Base-by-base conservation (phyloP, 2,888 invertebrate species). In the Schizaphis graminum region DNA sequence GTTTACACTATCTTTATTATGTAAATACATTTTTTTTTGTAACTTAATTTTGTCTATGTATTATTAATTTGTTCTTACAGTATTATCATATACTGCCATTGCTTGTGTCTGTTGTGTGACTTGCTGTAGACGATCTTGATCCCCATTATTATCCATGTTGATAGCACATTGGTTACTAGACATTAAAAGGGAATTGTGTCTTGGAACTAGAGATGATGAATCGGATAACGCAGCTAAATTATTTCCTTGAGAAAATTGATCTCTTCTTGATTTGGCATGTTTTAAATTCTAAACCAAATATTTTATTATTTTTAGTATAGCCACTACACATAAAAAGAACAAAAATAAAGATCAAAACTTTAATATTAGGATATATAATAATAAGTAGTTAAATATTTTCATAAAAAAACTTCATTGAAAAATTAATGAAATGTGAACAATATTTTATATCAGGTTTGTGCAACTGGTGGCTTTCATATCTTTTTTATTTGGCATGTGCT, bases 181-280 rank as follows among this genome's bases (percentile, higher is more conserved):
- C 85, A 96, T 95, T 93, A 96, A 95, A 44, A 96, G 95, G 96
- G 97, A 95, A 61, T 94, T 86, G 3, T 94, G 90, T 87, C 94
- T 94, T 49, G 94, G 90, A 11, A 91, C 86, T 91, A 94, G 44
- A 26, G 94, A 53, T 44, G 94, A 94, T 26, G 94, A 86, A n/a
- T 94, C 91, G 26, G 94, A 91, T 87, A 94, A 87, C 67, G 91
- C 67, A 61, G 90, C 90, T 44, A 94, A 94, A 94, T 49, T 94
- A 86, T 35, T 91, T 61, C 90, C 97, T 96, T 97, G 97, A n/a
- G 97, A 97, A 96, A 98, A 99, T 95, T 99, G 99, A 96, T 99
- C 99, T 95, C 99, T 97, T 95, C 99, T 97, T 95, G 97, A 97
- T 96, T 99, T 99, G 96, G 99, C 99, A 95, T 99, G 98, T 96